Evolutionary conservation across 2,888 invertebrate genomes (phyloP), one percentile per base, ranked within the genome.

Genomic region (Epistrophella euchroma): DNA sequence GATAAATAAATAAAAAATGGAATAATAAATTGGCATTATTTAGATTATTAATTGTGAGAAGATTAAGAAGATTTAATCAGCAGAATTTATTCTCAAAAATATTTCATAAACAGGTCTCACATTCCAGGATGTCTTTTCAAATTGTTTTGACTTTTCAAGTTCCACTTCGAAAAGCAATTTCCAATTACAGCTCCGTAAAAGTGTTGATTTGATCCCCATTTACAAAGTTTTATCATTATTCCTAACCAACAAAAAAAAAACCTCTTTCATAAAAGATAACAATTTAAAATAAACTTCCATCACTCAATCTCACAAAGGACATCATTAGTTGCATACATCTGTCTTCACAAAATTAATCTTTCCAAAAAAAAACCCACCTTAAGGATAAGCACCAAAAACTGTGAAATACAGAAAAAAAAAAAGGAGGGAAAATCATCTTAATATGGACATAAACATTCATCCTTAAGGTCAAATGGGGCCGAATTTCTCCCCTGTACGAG

Each of bases 381-480:
- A 32, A 66, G 45, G 32, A 66, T 47, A 47, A 40, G 62, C 10
- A 62, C 62, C 43, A 40, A 43, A 62, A 60, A 40, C 9, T 40
- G 19, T 6, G 4, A 37, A 22, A 4, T 52, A 52, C 15, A 52
- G 25, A 0, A 19, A n/a, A 28, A 13, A 13, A n/a, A 58, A 64
- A 10, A 10, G n/a, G n/a, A 28, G 47, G 17, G 32, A 66, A 66
- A 66, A 66, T 43, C 47, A 19, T 66, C 66, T 32, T 66, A 64
- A 64, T 40, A 64, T 32, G 64, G 52, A 43, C 40, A 52, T 28
- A 47, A 56, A 47, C 58, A 50, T 25, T 68, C 56, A 17, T 56
- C 56, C 66, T 56, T 56, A 11, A 56, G 66, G 66, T 75, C 75
- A 75, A 74, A 66, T 32, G 17, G 43, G 43, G 43, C 45, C 55